Evolutionary conservation across 1,140 invertebrate species (phyloP), one percentile per base, ranked within the genome.

Genomic region (Trichonephila inaurata): DNA sequence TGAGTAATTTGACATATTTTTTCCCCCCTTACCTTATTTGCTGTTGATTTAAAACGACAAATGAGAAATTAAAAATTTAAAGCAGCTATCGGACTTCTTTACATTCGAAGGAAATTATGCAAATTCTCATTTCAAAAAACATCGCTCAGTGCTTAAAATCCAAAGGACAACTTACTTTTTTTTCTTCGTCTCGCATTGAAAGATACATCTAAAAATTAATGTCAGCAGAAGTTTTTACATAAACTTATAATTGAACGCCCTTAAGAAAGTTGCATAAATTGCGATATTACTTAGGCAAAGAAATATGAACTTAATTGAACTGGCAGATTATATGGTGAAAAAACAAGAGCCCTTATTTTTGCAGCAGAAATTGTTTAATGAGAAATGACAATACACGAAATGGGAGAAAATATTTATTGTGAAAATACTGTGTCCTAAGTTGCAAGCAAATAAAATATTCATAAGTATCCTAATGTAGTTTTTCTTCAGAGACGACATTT

Each of bases 371-470:
- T 5, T 12, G 40, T 89, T 77, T 93, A 93, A 93, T 93, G 69
- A 93, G 61, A 88, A 93, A 21, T 93, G 92, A 89, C 92, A 93
- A 87, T 81, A 89, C 64, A 21, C n/a, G 28, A 93, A 93, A 93
- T 89, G 44, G 28, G 66, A 92, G 40, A 51, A 87, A 87, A 87
- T 92, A 87, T 72, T 92, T 85, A 85, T 87, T 72, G 86, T 33
- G 83, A 87, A 87, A 64, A 64, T 64, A 64, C 62, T 33, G 51
- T 40, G 61, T 7, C 28, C 64, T 40, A 58, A 58, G 60, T 88
- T 10, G n/a, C 40, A n/a, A 83, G 82, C 21, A 83, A 72, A 92
- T 92, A 88, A 93, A 93, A 93, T 93, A 93, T 93, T 93, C 92
- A 93, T 93, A 81, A 89, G 12, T 77, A 69, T 72, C 58, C 66